Conservation (phyloP, 2,113 vertebrate species). For the Oncorhynchus gorbuscha region DNA sequence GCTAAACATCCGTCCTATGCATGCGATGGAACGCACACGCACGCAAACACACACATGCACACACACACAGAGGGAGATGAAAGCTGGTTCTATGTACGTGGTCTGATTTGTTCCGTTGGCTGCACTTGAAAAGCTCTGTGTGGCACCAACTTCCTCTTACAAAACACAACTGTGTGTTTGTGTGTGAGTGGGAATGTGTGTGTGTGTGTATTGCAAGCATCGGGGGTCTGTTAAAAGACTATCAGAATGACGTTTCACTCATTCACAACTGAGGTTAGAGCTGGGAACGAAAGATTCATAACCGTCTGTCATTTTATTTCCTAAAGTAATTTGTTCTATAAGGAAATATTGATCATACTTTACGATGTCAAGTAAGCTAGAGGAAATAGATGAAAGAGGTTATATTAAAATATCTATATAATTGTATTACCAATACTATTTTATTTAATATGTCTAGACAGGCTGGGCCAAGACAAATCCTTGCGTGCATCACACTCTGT, state of each 20-base stretch:
- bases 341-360: neutral
- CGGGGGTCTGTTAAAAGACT: neutral
- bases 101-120: slow-evolving; percentile 44
- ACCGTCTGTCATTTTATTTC: neutral
- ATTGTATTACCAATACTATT: neutral
- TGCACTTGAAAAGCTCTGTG: slow-evolving; percentile 29
- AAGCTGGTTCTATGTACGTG: slow-evolving; percentile 32
- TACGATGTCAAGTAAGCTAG: neutral
- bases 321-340: neutral
- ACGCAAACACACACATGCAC: neutral
- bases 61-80: slow-evolving; percentile 20
- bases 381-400: neutral
- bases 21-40: neutral
- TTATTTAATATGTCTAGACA: neutral
- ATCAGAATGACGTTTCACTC: neutral
- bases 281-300: neutral
- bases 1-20: neutral
- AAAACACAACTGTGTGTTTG: neutral
- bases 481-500: neutral
- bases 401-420: neutral
- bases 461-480: neutral
- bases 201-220: neutral
- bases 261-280: neutral
- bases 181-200: neutral
- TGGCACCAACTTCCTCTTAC: slow-evolving; percentile 18